A percentile compares a stretch with the other conserved stretches of the same genome.
Conservation (phyloP, 2,888 invertebrate genomes). For the Punctoribates punctum region DNA sequence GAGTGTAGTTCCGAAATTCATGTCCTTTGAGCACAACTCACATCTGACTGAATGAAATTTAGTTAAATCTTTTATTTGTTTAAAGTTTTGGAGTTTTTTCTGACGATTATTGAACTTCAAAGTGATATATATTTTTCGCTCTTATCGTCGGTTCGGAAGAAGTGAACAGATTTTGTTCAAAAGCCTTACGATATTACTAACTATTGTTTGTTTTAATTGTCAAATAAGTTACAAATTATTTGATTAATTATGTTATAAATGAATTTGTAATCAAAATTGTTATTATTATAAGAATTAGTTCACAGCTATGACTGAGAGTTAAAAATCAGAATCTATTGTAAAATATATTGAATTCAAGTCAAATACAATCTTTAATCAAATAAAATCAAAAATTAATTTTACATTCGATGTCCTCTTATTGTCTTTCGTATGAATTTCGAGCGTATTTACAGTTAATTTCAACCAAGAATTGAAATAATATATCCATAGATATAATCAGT, state of each 20-base stretch:
- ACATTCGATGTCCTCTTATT: neutral
- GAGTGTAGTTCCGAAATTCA: neutral
- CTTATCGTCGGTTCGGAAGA: neutral
- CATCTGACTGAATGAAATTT: too few species aligned
- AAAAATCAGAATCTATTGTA: too few species aligned
- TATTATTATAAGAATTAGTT: too few species aligned
- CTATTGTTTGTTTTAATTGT: neutral
- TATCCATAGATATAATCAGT: neutral
- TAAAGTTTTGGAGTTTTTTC: too few species aligned
- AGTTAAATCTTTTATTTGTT: too few species aligned
- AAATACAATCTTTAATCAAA: too few species aligned
- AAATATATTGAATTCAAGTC: too few species aligned
- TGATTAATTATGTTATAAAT: constrained; percentile 13
- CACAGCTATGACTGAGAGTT: too few species aligned
- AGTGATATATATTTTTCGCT: neutral
- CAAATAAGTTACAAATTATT: neutral
- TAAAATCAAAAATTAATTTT: neutral
- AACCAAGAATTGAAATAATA: neutral
- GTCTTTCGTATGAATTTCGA: neutral
- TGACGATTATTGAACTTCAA: neutral
- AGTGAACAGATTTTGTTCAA: neutral
- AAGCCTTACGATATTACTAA: constrained; percentile 6
- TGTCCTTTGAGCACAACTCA: neutral
- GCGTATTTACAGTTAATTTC: neutral
- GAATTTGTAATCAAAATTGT: neutral